Percentiles rank a stretch among this genome's conserved stretches.
These are phyloP conservation scores for Aeoliscus strigatus DNA, from an alignment of 2,797 vertebrate genomes.

Conservation along the genomic window DNA sequence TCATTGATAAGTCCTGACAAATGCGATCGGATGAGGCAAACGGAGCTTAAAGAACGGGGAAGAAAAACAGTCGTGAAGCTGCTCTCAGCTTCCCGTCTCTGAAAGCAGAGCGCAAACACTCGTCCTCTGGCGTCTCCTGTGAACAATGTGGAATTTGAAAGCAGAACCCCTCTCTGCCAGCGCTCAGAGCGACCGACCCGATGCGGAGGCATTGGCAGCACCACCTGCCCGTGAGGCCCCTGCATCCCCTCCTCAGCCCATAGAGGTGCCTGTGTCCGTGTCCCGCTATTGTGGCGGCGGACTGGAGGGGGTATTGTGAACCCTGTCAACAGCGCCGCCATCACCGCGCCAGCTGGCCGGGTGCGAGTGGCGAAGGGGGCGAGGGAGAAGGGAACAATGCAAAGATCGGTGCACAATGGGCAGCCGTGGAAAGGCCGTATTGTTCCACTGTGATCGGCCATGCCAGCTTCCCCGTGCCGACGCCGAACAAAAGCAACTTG, in stretches of 20 bases:
- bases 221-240: slow-evolving; percentile 69
- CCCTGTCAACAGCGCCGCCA: slow-evolving; percentile 66
- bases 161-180: slow-evolving; percentile 56
- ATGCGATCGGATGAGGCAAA: slow-evolving; percentile 31
- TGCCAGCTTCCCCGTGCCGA: slow-evolving; percentile 54
- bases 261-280: slow-evolving; percentile 70
- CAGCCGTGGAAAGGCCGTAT: slow-evolving; percentile 56
- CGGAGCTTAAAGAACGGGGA: slow-evolving; percentile 18
- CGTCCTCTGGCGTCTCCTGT: slow-evolving; percentile 49
- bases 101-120: slow-evolving; percentile 54
- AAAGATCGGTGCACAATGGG: slow-evolving; percentile 66
- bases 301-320: slow-evolving; percentile 74
- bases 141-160: slow-evolving; percentile 68
- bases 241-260: slow-evolving; percentile 48
- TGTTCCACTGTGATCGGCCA: slow-evolving; percentile 48
- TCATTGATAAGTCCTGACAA: slow-evolving; percentile 57
- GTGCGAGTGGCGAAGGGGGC: slow-evolving; percentile 42
- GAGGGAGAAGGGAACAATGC: slow-evolving; percentile 59
- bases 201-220: slow-evolving; percentile 60
- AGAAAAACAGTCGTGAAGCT: too few relatives aligned
- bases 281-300: slow-evolving; percentile 64
- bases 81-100: slow-evolving; percentile 45
- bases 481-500: slow-evolving; percentile 26
- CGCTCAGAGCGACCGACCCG: slow-evolving; percentile 52
- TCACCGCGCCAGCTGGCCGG: slow-evolving; percentile 75